Percentiles rank a stretch among this genome's conserved stretches.
phyloP scores from a whole-genome alignment of 2,888 invertebrate genomes.

The Notodonta ziczac region DNA sequence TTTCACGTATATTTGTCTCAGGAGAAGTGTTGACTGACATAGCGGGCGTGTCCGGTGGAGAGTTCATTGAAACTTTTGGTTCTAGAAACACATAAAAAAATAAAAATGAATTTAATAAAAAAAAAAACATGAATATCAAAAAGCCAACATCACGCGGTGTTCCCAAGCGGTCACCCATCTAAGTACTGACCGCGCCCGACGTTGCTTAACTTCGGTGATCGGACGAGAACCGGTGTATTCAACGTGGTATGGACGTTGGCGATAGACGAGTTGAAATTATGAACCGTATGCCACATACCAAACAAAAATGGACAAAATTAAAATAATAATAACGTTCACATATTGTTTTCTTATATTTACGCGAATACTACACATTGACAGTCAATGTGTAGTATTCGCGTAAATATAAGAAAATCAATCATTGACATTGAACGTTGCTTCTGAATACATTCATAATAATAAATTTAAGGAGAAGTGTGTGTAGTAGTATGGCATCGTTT shows the following conservation, averaged over 20 bases:
- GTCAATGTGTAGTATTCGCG: too few species aligned
- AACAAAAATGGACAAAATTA: too few species aligned
- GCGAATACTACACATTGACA: too few species aligned
- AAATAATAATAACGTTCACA: too few species aligned
- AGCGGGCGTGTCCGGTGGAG: slow-evolving; percentile 41
- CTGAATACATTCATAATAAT: too few species aligned
- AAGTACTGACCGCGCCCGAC: slow-evolving; percentile 80
- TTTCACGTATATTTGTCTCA: slow-evolving; percentile 37
- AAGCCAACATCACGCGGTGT: slow-evolving; percentile 61
- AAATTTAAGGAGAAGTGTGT: too few species aligned
- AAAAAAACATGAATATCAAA: slow-evolving; percentile 28
- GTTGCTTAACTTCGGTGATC: slow-evolving; percentile 82
- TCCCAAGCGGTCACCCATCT: slow-evolving; percentile 80
- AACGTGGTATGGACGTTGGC: slow-evolving; percentile 74
- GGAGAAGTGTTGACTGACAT: slow-evolving; percentile 41
- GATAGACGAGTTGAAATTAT: background rate
- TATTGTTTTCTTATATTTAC: too few species aligned
- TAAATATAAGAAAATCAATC: too few species aligned
- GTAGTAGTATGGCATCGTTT: too few species aligned
- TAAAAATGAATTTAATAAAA: background rate
- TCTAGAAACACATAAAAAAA: slow-evolving; percentile 20
- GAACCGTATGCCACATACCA: too few species aligned
- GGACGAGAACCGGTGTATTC: slow-evolving; percentile 80
- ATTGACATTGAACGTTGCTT: too few species aligned
- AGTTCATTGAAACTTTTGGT: slow-evolving; percentile 23